Evolutionary conservation across 2,797 vertebrate genomes (phyloP).

Genomic region (Gorsachius magnificus): DNA sequence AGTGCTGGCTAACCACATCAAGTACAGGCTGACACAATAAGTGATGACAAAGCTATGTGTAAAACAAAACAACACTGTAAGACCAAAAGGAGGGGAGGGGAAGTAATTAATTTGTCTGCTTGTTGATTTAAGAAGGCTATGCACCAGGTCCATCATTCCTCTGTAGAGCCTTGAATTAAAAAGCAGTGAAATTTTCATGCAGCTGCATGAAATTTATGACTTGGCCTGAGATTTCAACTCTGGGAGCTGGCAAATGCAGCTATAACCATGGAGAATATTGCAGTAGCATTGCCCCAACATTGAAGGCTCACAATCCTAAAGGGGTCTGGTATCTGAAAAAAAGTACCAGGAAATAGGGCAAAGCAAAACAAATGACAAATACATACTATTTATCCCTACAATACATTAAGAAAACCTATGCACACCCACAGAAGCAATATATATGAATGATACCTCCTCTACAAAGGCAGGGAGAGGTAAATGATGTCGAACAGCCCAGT

Average conservation of each 20-base stretch:
- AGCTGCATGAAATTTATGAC: not conserved
- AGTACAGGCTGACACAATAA: rapidly evolving
- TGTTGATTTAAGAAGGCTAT: not conserved
- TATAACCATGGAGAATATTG: not conserved
- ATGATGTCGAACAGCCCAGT: not conserved
- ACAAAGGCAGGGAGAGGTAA: not conserved
- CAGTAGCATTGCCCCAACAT: not conserved
- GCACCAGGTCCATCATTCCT: not conserved
- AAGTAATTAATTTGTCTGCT: not conserved
- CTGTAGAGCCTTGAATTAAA: not conserved
- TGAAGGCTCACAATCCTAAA: not conserved
- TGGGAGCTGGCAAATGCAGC: not conserved
- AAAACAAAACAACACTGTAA: not conserved
- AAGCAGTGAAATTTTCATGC: not conserved
- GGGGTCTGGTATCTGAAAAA: not conserved
- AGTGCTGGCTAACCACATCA: not conserved
- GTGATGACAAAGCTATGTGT: not conserved
- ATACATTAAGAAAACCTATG: not conserved
- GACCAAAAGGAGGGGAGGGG: not conserved
- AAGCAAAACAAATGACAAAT: not conserved
- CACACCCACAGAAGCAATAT: rapidly evolving
- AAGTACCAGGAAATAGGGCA: not conserved
- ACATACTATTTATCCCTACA: not conserved
- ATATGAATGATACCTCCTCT: too few species aligned
- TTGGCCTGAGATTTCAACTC: not conserved